A percentile compares a stretch with the other conserved stretches of the same genome.
Conservation (phyloP, 1,140 invertebrate genomes). For the Popillia japonica region DNA sequence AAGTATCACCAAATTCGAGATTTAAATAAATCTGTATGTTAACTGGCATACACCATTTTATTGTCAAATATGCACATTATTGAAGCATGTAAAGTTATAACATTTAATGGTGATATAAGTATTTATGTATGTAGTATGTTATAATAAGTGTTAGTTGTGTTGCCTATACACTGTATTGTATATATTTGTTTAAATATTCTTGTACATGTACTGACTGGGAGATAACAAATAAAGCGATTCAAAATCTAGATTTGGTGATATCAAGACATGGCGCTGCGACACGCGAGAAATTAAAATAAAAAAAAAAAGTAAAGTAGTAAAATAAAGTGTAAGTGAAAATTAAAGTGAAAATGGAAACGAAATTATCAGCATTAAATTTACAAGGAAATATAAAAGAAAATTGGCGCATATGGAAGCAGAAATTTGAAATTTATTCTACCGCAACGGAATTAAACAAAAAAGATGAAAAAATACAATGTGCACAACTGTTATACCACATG, state of each 20-base stretch:
- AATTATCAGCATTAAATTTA: slow-evolving; percentile 9
- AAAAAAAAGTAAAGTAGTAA: neutral
- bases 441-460: slow-evolving; percentile 8
- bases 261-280: neutral
- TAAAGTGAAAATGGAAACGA: neutral
- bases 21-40: too few relatives aligned
- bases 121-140: too few relatives aligned
- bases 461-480: slow-evolving; percentile 1
- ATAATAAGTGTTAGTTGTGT: too few relatives aligned
- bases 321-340: neutral
- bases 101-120: too few relatives aligned
- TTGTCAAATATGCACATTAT: too few relatives aligned
- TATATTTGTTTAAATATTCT: too few relatives aligned
- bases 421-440: slow-evolving; percentile 34
- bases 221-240: too few relatives aligned
- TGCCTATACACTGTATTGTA: too few relatives aligned
- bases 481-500: neutral
- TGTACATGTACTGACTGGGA: too few relatives aligned
- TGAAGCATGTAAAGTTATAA: too few relatives aligned
- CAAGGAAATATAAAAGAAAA: slow-evolving; percentile 33
- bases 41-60: too few relatives aligned
- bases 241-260: neutral
- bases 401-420: slow-evolving; percentile 17
- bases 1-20: too few relatives aligned
- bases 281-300: neutral